Evolutionary conservation across 2,888 invertebrate genomes (phyloP).

Genomic region (Mesochorus sp.): DNA sequence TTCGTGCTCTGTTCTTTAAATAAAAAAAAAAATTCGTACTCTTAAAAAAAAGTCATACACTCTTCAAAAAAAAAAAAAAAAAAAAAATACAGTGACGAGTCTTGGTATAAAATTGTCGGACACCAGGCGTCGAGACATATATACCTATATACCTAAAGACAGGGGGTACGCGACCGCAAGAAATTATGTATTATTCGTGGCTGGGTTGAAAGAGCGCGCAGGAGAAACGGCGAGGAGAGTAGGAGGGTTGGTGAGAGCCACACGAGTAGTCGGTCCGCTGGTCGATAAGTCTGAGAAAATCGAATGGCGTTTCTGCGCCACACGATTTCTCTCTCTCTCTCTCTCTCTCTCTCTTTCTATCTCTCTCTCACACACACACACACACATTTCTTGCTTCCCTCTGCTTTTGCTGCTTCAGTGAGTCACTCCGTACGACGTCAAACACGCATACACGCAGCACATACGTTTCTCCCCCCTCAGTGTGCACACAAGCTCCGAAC

Average conservation of each 20-base stretch:
- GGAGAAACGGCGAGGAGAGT: neutral
- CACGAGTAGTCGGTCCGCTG: constrained; percentile 45
- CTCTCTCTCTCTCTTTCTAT: no score
- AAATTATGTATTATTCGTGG: constrained; percentile 61
- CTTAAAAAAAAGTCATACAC: no score
- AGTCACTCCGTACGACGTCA: constrained; percentile 53
- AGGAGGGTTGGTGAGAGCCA: neutral
- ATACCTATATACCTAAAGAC: neutral
- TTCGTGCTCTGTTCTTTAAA: no score
- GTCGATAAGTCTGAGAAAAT: constrained; percentile 65
- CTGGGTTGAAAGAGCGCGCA: constrained; percentile 43
- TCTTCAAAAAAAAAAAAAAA: no score
- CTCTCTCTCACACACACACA: no score
- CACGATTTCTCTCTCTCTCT: no score
- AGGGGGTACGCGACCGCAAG: constrained; percentile 57
- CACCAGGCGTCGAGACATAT: neutral
- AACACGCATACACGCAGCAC: neutral
- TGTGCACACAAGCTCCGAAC: neutral
- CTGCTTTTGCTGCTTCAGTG: constrained; percentile 55
- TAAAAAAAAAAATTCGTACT: no score
- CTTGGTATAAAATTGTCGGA: no score
- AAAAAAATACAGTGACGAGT: no score
- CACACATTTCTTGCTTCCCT: constrained; percentile 46
- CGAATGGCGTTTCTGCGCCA: constrained; percentile 59
- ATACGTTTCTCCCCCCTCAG: no score